A percentile compares a stretch with the other conserved stretches of the same genome.
These are phyloP conservation scores for Hypercompe scribonia DNA, from an alignment of 2,888 invertebrate genomes.

Conservation along the genomic window DNA sequence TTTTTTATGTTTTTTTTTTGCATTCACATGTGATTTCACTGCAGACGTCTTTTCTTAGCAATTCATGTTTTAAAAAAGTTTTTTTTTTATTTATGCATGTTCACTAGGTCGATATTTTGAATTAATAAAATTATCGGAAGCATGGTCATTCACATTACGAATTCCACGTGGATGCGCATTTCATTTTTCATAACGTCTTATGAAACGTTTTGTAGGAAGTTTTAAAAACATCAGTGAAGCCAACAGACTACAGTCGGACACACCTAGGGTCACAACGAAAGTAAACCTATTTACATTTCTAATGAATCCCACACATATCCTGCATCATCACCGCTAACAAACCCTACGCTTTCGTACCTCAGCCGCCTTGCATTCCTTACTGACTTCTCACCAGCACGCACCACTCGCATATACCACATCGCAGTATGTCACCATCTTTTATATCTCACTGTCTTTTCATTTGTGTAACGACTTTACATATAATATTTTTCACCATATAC, in stretches of 20 bases:
- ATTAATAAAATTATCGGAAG: conserved; percentile 65
- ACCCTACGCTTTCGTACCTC: conserved; percentile 31
- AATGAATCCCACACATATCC: conserved; percentile 34
- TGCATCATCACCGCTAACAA: conserved; percentile 45
- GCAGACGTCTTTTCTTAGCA: conserved; percentile 80
- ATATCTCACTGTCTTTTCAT: conserved; percentile 23
- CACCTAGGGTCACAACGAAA: conserved; percentile 37
- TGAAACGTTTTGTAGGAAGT: conserved; percentile 37
- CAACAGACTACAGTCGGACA: conserved; percentile 47
- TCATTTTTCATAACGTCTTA: conserved; percentile 67
- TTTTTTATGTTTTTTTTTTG: conserved; percentile 72
- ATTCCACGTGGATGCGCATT: conserved; percentile 79
- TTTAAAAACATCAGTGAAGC: conserved; percentile 28
- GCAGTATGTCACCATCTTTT: conserved; percentile 12
- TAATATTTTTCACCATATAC: conserved; percentile 51
- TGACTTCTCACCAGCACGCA: conserved; percentile 15
- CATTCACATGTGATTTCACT: conserved; percentile 87
- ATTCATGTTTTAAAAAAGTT: conserved; percentile 73
- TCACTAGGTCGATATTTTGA: conserved; percentile 53
- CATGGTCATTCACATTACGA: conserved; percentile 61
- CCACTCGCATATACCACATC: conserved; percentile 33
- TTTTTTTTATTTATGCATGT: conserved; percentile 68
- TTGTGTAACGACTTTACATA: conserved; percentile 19
- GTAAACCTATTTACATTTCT: conserved; percentile 28
- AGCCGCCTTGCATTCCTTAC: conserved; percentile 25